phyloP scores from a whole-genome alignment of 1,140 invertebrate genomes.

The Hetaerina americana region DNA sequence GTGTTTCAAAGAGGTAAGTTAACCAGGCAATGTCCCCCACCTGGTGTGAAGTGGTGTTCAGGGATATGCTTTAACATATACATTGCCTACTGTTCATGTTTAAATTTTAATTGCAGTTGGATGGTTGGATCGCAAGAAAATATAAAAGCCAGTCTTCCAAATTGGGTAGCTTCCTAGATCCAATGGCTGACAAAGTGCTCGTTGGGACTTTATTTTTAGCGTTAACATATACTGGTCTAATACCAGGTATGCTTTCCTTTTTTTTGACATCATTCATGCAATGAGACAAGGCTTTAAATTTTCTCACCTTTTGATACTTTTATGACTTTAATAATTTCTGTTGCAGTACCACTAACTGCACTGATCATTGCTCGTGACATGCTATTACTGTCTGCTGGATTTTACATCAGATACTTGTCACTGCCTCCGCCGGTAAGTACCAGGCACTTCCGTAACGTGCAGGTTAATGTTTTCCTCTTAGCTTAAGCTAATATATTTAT shows the following conservation, averaged over 20 bases:
- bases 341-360: constrained; percentile 54
- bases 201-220: constrained; percentile 79
- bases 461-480: too few relatives aligned
- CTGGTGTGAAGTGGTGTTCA: too few relatives aligned
- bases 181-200: constrained; percentile 92
- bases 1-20: too few relatives aligned
- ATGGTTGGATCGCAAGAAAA: constrained; percentile 91
- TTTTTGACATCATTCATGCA: constrained; percentile 6
- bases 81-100: not conserved
- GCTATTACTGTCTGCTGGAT: constrained; percentile 63
- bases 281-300: not conserved
- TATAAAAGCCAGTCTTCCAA: constrained; percentile 83
- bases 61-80: not conserved
- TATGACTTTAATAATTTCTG: constrained; percentile 12
- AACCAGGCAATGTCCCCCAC: too few relatives aligned
- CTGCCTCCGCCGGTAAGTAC: constrained; percentile 70
- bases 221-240: constrained; percentile 67
- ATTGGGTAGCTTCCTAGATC: constrained; percentile 91
- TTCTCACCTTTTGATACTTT: not conserved
- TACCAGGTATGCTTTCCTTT: constrained; percentile 45
- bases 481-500: too few relatives aligned
- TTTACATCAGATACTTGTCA: constrained; percentile 80
- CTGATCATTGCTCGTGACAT: constrained; percentile 76
- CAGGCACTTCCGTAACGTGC: too few relatives aligned
- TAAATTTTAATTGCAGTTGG: constrained; percentile 45